Evolutionary conservation across 2,888 invertebrate species (phyloP), one percentile per base, ranked within the genome.

Genomic region (Cantharis nigra): DNA sequence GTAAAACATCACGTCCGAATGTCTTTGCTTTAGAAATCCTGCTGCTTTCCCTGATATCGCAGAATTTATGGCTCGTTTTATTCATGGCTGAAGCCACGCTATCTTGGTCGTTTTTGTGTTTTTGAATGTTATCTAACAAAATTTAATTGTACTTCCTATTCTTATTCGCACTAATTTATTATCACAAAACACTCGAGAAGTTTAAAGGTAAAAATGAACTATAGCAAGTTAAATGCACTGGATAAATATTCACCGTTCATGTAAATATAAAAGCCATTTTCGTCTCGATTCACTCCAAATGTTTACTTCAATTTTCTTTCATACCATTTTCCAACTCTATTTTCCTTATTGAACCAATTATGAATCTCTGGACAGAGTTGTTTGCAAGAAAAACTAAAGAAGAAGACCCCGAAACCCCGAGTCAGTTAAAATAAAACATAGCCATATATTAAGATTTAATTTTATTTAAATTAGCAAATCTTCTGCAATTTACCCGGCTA

Each of bases 81-180:
- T 77, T 77, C 77, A 77, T 77, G 74, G 74, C 74, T 67, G 67
- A 71, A 67, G 71, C 77, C 71, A 71, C 72, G 74, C 69, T 77
- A 77, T 77, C 77, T 77, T 71, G 77, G 65, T 74, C 77, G 74
- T 77, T 77, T 74, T 77, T 77, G 77, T 67, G 69, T 67, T 77
- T 76, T 72, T 77, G 70, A 77, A 74, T 74, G 77, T 77, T 77
- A 77, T 77, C 77, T 70, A 77, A 71, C 67, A 74, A 77, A 77
- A 74, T 77, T 69, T 77, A 77, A 77, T 77, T 77, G 77, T 74
- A 70, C 67, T 73, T 72, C 77, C 74, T 80, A 49, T 80, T 79
- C 79, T 79, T 76, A 75, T 80, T 76, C 80, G 75, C 78, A 80
- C 80, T 81, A 79, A 81, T 81, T 81, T 80, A 81, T 81, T 80